These are phyloP conservation scores for Poecilia wingei DNA, from an alignment of 2,797 vertebrate genomes.

Conservation along the genomic window DNA sequence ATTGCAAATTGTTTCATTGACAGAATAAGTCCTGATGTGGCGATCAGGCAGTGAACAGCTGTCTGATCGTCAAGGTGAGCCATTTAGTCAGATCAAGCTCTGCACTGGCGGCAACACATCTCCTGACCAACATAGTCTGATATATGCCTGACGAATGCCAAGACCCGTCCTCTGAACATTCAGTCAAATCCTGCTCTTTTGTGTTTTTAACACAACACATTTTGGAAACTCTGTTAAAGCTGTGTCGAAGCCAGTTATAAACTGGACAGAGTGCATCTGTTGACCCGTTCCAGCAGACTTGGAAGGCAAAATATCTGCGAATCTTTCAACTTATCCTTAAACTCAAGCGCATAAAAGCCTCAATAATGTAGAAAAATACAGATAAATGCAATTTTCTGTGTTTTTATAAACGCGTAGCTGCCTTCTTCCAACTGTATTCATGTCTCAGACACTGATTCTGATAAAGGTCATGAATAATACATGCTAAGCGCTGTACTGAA, in stretches of 20 bases:
- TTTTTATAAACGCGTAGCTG: conserved; percentile 14
- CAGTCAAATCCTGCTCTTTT: not conserved
- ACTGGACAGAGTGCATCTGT: not conserved
- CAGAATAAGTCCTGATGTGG: too few relatives aligned
- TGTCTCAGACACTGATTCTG: conserved; percentile 53
- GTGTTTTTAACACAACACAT: not conserved
- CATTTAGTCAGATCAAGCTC: not conserved
- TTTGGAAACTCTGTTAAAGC: not conserved
- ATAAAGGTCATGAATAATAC: conserved; percentile 84
- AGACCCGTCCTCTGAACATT: not conserved
- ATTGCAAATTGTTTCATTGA: too few relatives aligned
- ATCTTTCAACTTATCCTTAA: not conserved
- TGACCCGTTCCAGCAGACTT: not conserved
- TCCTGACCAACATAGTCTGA: not conserved
- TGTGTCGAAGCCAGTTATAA: not conserved
- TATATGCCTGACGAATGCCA: not conserved
- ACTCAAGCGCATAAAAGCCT: not conserved
- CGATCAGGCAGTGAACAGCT: too few relatives aligned
- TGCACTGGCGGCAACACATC: not conserved
- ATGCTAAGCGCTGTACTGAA: conserved; percentile 79
- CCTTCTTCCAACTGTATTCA: conserved; percentile 63
- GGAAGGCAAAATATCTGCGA: not conserved
- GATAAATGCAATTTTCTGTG: not conserved
- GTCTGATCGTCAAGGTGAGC: too few relatives aligned
- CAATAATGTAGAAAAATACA: not conserved